Base-by-base conservation (phyloP, 2,888 invertebrate genomes). In the Drosophila demipolita region DNA sequence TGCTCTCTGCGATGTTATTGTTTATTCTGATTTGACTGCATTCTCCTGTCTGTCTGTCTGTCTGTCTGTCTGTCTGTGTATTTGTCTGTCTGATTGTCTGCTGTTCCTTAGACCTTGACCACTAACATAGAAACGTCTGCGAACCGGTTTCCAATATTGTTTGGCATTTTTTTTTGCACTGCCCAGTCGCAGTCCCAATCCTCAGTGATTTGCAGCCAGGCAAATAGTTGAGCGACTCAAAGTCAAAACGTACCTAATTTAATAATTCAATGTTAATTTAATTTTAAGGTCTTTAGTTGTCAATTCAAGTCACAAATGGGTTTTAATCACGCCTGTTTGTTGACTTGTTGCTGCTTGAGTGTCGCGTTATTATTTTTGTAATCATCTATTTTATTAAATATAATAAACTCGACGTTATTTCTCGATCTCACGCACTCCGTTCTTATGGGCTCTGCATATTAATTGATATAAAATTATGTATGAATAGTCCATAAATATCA, bases 21-120 rank as follows among this genome's bases (percentile, higher is more conserved):
- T 87, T 84, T 86, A 78, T 82, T 84, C 70, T 64, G 66, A 79
- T 83, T 84, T 80, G 76, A 64, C 61, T 72, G 78, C 76, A 78
- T 82, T 84, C 75, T 80, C 66, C 42, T 59, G 50, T 71, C 59
- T 49, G 59, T 26, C 66, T 17, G 15, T 50, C 42, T 42, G 59
- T 26, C 66, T 17, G 15, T 50, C 42, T 42, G 20, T 42, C 33
- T 55, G 33, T 60, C 33, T 32, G 67, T 45, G n/a, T 57, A 45
- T 61, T 54, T 38, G 52, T 23, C 49, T 57, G 66, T 63, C 75
- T 45, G 38, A 50, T 42, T 79, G 86, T 86, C 88, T 67, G 77
- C 73, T 91, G 91, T 89, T 91, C 92, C 91, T 92, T 92, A 92
- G 93, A 92, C 92, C 93, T 92, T 92, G 92, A 92, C 92, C 92